Base-by-base conservation (phyloP, 2,797 vertebrate species). In the Diceros bicornis region DNA sequence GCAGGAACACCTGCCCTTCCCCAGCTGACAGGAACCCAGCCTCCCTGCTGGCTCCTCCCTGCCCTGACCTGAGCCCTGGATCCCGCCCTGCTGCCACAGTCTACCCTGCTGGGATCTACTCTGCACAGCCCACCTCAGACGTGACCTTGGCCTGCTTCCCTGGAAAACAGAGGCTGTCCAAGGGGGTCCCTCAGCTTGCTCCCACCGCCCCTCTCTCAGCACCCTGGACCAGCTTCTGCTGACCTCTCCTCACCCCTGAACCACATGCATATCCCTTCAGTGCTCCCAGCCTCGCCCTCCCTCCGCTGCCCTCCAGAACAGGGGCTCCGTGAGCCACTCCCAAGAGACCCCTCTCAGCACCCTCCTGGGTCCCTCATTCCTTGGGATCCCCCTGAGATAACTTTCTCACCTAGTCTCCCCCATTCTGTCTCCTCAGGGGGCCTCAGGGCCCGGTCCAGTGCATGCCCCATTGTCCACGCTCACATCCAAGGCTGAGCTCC, bases 1-100 rank as follows among this genome's bases (percentile, higher is more conserved):
- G 78, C 75, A 61, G 52, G 82, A 94, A 59, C n/a, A 10, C 87
- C 82, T 32, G 86, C 62, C 50, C 74, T 71, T 92, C 74, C 71
- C 82, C 25, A 16, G 4, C 55, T 7, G 12, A 57, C 44, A 18
- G 82, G 94, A 95, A 94, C 44, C 94, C 0, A 18, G 96, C 92
- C 91, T 92, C 55, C 41, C 61, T 18, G 23, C 59, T 17, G n/a
- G 72, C 79, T 94, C 61, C 88, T 64, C 62, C 20, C 7, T 20
- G 41, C 50, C 50, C 20, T 34, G 64, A 66, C 61, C 81, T 41
- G 77, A 89, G 71, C 55, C 64, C 34, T 71, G 83, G 52, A 57
- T 71, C 69, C 91, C 83, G 4, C 52, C 41, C 77, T 74, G 44
- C 84, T 59, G 68, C 75, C 32, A 10, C 4, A 27, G 32, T 74